Conservation (phyloP, 1,140 invertebrate species). For the Mamestra configurata region DNA sequence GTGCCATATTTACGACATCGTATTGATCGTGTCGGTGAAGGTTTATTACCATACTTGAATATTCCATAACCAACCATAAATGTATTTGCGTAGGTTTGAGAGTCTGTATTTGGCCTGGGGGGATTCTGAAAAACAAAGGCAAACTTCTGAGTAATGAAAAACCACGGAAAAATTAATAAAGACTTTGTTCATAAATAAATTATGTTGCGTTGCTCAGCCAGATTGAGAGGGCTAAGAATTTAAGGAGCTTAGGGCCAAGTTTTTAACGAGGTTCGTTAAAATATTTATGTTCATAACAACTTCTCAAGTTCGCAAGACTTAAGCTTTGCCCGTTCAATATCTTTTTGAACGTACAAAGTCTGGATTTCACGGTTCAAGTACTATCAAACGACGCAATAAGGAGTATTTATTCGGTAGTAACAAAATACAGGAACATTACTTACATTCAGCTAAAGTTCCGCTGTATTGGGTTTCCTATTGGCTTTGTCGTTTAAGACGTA, state of each 20-base stretch:
- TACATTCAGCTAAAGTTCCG: constrained; percentile 7
- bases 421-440: constrained; percentile 12
- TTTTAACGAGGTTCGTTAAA: constrained; percentile 12
- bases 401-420: constrained; percentile 7
- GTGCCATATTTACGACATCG: constrained; percentile 5
- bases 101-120: background rate
- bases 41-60: constrained; percentile 33
- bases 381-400: background rate
- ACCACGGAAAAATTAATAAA: background rate
- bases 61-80: constrained; percentile 39
- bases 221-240: background rate
- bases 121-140: background rate
- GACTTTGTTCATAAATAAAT: background rate
- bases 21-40: constrained; percentile 9
- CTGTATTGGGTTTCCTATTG: constrained; percentile 31
- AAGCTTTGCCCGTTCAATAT: background rate
- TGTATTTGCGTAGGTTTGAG: constrained; percentile 22
- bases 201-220: background rate
- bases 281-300: background rate
- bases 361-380: background rate
- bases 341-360: background rate
- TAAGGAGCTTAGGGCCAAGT: constrained; percentile 2
- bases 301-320: background rate
- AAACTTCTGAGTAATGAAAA: background rate
- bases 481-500: constrained; percentile 18